Evolutionary conservation across 92 coral and sea anemone genomes (phyloP).

Genomic region (Bergia puertoricense): DNA sequence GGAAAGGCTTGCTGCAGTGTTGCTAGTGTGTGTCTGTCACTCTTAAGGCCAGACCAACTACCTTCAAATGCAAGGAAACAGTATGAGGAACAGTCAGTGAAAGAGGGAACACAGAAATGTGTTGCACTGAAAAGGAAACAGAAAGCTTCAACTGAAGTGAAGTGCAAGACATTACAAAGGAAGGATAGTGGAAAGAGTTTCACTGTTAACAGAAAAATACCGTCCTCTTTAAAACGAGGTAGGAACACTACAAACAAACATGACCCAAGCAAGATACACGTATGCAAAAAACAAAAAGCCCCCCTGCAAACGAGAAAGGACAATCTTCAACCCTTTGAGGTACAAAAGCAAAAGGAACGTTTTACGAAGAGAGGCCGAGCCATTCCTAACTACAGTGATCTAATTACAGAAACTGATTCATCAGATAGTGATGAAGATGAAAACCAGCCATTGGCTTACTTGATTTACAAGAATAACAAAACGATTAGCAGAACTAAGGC

Average conservation of each 20-base stretch:
- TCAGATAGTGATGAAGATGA: conserved; percentile 36
- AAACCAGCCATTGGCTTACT: neutral
- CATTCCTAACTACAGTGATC: neutral
- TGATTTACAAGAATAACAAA: neutral
- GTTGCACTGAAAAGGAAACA: neutral
- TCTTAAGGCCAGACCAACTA: conserved; percentile 10
- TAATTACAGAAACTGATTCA: neutral
- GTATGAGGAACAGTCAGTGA: neutral
- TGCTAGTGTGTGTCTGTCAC: conserved; percentile 15
- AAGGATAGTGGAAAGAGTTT: neutral
- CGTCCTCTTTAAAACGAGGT: neutral
- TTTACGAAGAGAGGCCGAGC: neutral
- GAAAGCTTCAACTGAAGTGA: neutral
- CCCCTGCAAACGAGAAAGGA: conserved; percentile 30
- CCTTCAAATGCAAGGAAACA: conserved; percentile 25
- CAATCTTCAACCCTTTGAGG: conserved; percentile 11
- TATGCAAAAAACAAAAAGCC: neutral
- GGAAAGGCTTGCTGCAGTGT: neutral
- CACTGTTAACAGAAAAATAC: neutral
- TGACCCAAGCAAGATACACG: neutral
- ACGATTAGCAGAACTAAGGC: neutral
- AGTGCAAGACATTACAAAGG: neutral
- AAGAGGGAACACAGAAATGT: neutral
- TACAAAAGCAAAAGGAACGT: neutral
- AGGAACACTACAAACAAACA: neutral